Percentiles rank a stretch among this genome's conserved stretches.
These are phyloP conservation scores for Macrosoma leucophasiata DNA, from an alignment of 2,888 invertebrate genomes.

Conservation along the genomic window DNA sequence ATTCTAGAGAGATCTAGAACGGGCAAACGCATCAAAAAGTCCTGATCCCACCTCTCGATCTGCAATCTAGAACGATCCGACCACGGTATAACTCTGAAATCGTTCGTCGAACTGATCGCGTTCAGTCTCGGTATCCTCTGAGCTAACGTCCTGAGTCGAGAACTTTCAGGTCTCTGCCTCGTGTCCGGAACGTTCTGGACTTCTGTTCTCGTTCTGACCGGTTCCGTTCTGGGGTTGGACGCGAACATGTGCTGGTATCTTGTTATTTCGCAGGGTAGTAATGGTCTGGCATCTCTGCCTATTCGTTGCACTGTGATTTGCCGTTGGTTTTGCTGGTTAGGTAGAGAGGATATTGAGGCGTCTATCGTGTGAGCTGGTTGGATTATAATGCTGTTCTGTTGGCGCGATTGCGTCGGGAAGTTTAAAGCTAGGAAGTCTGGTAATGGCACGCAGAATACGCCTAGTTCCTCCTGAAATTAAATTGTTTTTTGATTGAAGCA, in stretches of 20 bases:
- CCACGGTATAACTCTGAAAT: conserved; percentile 50
- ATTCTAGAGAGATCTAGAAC: conserved; percentile 48
- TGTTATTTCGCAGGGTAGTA: conserved; percentile 69
- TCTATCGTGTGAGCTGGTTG: conserved; percentile 35
- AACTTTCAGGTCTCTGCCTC: conserved; percentile 38
- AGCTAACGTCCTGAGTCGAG: conserved; percentile 47
- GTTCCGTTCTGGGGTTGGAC: conserved; percentile 33
- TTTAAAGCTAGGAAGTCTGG: conserved; percentile 58
- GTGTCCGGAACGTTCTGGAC: conserved; percentile 42
- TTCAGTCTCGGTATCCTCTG: conserved; percentile 53
- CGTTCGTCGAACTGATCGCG: conserved; percentile 32
- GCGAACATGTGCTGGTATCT: conserved; percentile 63
- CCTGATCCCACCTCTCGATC: conserved; percentile 46
- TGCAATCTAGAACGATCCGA: conserved; percentile 39
- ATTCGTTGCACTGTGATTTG: conserved; percentile 76
- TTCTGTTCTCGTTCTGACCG: conserved; percentile 32
- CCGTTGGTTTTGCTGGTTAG: conserved; percentile 37
- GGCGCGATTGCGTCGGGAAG: conserved; percentile 41
- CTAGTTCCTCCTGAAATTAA: conserved; percentile 57
- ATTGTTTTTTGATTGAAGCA: too few relatives aligned
- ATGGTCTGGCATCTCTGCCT: conserved; percentile 72
- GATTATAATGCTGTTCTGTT: conserved; percentile 36
- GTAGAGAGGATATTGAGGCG: conserved; percentile 33
- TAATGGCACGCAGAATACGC: conserved; percentile 60
- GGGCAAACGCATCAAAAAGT: conserved; percentile 49